Base-by-base conservation (phyloP, 2,888 invertebrate genomes). In the Drosophila nr. perissopoda region DNA sequence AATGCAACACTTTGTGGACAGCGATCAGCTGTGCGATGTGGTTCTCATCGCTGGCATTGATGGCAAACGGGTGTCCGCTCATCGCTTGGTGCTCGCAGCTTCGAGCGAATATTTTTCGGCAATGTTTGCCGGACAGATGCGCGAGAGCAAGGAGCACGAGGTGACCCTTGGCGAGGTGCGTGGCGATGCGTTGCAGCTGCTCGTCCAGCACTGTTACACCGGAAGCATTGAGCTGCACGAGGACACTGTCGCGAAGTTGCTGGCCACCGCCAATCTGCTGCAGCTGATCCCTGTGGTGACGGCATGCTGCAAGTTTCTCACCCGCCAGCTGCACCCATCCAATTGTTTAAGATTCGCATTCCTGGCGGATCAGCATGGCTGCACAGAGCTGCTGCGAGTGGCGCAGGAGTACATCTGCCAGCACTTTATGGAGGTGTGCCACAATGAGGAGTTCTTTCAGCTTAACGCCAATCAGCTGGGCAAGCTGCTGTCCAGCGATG, bases 321-420 rank as follows among this genome's bases (percentile, higher is more conserved):
- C 96, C 89, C 97, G 97, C 89, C 98, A 98, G 92, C 73, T 93
- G 27, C 91, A 92, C 93, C 98, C 98, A 0, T 98, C 98, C 88
- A 99, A 99, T 93, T 98, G 98, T 93, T 95, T 99, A 79, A 98
- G 98, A 27, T 98, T 99, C 91, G 95, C 97, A 72, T 95, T 98
- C 92, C 98, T 98, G 94, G 98, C 98, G 51, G 98, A 98, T 91
- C 96, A 97, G 84, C 98, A 98, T 93, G 96, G 97, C 60, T 98
- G 98, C 93, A 94, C 95, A 76, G 95, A 96, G 83, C 94, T 99
- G 82, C 95, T 97, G 81, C 95, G 96, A 90, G 95, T 96, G 89
- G 97, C 98, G 74, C 96, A 97, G 91, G 95, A 96, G 79, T 98
- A 96, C 91, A 98, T 97, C 51, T 96, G 97, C 79, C 96, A 96